phyloP scores from a whole-genome alignment of 2,888 invertebrate genomes.

The Diplazon laetatorius region DNA sequence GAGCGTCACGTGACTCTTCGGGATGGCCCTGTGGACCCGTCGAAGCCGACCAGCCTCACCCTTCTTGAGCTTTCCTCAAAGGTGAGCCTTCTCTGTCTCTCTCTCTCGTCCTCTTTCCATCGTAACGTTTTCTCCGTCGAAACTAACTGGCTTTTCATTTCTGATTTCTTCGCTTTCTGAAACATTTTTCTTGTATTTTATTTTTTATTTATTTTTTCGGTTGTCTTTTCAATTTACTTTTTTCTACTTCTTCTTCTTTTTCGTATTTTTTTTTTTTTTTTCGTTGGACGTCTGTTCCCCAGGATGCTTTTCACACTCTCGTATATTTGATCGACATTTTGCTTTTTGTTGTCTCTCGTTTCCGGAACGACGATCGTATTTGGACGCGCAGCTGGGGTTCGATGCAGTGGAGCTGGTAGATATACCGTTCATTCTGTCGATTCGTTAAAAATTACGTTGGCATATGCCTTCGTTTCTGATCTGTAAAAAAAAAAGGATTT shows the following conservation, averaged over 20 bases:
- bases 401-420: neutral
- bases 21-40: slow-evolving; percentile 31
- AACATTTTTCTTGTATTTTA: neutral
- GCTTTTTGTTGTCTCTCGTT: neutral
- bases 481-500: too few relatives aligned
- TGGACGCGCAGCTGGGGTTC: too few relatives aligned
- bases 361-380: too few relatives aligned
- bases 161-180: neutral
- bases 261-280: neutral
- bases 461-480: too few relatives aligned
- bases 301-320: slow-evolving; percentile 4
- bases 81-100: too few relatives aligned
- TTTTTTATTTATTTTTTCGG: neutral
- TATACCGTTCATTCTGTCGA: neutral
- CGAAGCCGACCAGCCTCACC: too few relatives aligned
- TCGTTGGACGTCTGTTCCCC: neutral
- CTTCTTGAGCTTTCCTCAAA: too few relatives aligned
- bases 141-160: slow-evolving; percentile 19
- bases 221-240: neutral
- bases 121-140: slow-evolving; percentile 23
- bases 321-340: slow-evolving; percentile 6
- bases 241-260: neutral
- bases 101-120: slow-evolving; percentile 25
- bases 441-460: neutral
- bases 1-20: slow-evolving; percentile 34